These are phyloP conservation scores for Drosophila monieri DNA, from an alignment of 2,888 invertebrate species.

Conservation along the genomic window DNA sequence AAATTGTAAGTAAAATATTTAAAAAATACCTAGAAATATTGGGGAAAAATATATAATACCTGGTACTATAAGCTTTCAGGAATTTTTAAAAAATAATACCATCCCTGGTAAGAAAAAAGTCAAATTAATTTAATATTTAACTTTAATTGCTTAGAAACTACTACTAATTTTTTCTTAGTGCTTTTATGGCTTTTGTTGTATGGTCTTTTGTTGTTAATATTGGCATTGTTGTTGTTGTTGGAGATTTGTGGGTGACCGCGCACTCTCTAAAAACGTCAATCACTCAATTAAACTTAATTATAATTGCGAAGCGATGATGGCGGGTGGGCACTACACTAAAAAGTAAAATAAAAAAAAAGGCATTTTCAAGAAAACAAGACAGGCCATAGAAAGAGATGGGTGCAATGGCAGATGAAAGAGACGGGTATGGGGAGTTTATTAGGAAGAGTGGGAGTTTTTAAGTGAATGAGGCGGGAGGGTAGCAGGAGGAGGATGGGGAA, in stretches of 20 bases:
- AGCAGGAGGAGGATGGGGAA: background rate
- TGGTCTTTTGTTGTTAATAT: slow-evolving; percentile 20
- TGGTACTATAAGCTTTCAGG: too few relatives aligned
- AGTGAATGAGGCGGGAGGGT: background rate
- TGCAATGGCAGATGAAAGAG: background rate
- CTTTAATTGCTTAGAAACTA: too few relatives aligned
- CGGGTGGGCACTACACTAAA: slow-evolving; percentile 59
- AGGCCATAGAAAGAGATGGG: slow-evolving; percentile 2
- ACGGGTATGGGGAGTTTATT: slow-evolving; percentile 7
- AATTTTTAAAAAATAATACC: too few relatives aligned
- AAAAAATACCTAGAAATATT: too few relatives aligned
- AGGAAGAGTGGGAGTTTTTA: slow-evolving; percentile 20
- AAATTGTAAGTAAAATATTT: too few relatives aligned
- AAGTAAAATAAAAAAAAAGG: background rate
- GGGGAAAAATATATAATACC: too few relatives aligned
- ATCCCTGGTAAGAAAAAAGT: too few relatives aligned
- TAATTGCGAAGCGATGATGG: slow-evolving; percentile 81
- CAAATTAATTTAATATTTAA: too few relatives aligned
- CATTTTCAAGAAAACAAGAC: slow-evolving; percentile 37
- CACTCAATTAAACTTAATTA: slow-evolving; percentile 84
- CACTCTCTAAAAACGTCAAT: slow-evolving; percentile 83
- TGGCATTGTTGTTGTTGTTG: slow-evolving; percentile 24
- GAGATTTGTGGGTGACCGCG: slow-evolving; percentile 77
- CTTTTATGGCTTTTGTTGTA: slow-evolving; percentile 29
- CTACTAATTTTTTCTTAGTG: background rate